phyloP scores from a whole-genome alignment of 2,797 vertebrate species.

The Leucoraja ocellata region DNA sequence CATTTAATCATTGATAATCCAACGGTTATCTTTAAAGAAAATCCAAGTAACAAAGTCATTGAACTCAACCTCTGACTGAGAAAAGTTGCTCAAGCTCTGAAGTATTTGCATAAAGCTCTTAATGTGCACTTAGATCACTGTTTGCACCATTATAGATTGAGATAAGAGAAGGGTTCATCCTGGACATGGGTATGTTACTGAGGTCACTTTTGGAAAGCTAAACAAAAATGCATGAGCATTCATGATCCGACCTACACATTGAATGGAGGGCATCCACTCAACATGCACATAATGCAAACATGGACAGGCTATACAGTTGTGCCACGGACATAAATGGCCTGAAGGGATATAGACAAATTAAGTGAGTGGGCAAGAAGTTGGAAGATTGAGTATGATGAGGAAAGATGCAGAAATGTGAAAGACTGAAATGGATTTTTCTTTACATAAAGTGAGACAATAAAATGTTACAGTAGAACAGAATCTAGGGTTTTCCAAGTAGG shows the following conservation, averaged over 20 bases:
- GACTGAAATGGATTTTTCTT: too few relatives aligned
- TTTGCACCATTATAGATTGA: not conserved
- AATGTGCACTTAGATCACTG: not conserved
- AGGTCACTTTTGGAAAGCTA: not conserved
- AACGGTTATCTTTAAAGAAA: not conserved
- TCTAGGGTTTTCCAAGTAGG: too few relatives aligned
- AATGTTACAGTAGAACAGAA: too few relatives aligned
- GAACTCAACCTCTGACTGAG: not conserved
- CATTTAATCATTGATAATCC: not conserved
- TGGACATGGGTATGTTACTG: not conserved
- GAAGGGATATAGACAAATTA: too few relatives aligned
- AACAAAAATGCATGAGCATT: not conserved
- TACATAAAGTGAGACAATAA: too few relatives aligned
- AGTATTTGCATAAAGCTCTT: not conserved
- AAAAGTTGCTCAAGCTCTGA: not conserved
- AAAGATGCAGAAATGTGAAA: too few relatives aligned
- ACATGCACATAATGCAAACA: not conserved
- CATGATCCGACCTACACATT: not conserved
- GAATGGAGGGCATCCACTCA: constrained; percentile 8
- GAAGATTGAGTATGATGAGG: too few relatives aligned
- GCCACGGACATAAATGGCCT: too few relatives aligned
- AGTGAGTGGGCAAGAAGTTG: too few relatives aligned
- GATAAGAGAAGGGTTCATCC: constrained; percentile 5
- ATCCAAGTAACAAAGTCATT: not conserved
- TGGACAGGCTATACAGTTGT: too few relatives aligned